Evolutionary conservation across 2,888 invertebrate genomes (phyloP), one percentile per base, ranked within the genome.

Genomic region (Lepidocyrtoides sp.): DNA sequence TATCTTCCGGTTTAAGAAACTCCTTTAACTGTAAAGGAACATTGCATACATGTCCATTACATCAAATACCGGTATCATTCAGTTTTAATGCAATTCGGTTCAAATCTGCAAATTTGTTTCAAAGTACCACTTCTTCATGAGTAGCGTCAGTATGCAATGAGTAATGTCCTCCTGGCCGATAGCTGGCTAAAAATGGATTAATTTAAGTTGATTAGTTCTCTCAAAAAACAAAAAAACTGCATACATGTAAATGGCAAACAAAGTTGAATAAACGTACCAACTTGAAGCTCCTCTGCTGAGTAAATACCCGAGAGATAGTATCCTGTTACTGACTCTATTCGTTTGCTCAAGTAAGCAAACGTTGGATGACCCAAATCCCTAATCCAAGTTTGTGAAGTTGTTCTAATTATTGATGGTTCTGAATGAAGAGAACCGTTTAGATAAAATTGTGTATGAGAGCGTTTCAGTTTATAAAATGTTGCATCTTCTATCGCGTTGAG

Each of bases 121-220:
- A 54, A 10, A 23, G 41, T 82, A 93, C 93, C 57, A 84, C 23
- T 81, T 75, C 86, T 75, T 92, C 92, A 60, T 91, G 91, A 10
- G 93, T 72, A 36, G 93, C 94, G 89, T 95, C 95, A 29, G 93
- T 92, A 91, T 96, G 96, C 12, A 95, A 95, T 44, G 95, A 95
- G 93, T 95, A 96, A 91, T 95, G 95, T 3, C 95, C 95, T 29
- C 95, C 96, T 41, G 95, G 94, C 4, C 95, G 95, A 94, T 95
- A 96, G 17, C 77, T 89, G n/a, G 89, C 89, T 89, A 72, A 81
- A 17, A 4, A 36, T n/a, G 2, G 2, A 12, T 75, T 63, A 36
- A 57, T 8, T 10, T n/a, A n/a, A n/a, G n/a, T n/a, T n/a, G n/a
- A n/a, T n/a, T n/a, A n/a, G n/a, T n/a, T n/a, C n/a, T n/a, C n/a